Evolutionary conservation across 1,140 invertebrate genomes (phyloP).

Genomic region (Lepidurus couesii): DNA sequence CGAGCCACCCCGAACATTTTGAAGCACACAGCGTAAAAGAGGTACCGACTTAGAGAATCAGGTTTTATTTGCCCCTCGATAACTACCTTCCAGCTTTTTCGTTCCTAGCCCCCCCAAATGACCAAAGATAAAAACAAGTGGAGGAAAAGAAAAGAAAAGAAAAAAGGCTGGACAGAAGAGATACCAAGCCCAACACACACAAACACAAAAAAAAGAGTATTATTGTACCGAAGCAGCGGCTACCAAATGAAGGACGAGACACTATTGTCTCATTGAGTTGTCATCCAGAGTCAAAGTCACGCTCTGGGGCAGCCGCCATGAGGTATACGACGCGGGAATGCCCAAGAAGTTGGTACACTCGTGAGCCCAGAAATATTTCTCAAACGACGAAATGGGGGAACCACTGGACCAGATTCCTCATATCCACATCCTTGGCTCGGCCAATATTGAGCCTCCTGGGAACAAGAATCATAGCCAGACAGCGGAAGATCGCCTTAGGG

Average conservation of each 20-base stretch:
- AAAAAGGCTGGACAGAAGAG: background rate
- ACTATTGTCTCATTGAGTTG: slow-evolving; percentile 5
- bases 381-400: background rate
- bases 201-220: background rate
- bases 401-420: slow-evolving; percentile 1
- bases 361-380: background rate
- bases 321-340: background rate
- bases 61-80: slow-evolving; percentile 7
- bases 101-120: background rate
- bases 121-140: background rate
- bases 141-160: background rate
- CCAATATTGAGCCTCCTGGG: background rate
- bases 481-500: background rate
- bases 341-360: background rate
- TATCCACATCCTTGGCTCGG: background rate
- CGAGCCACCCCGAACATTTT: background rate
- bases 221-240: background rate
- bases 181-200: background rate
- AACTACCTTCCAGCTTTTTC: background rate
- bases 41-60: slow-evolving; percentile 7
- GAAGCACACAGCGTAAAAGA: background rate
- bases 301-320: background rate
- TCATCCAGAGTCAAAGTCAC: slow-evolving; percentile 10
- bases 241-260: slow-evolving; percentile 10
- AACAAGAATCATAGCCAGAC: slow-evolving; percentile 14